Evolutionary conservation across 2,888 invertebrate species (phyloP).

Genomic region (Cryptus viduatorius): DNA sequence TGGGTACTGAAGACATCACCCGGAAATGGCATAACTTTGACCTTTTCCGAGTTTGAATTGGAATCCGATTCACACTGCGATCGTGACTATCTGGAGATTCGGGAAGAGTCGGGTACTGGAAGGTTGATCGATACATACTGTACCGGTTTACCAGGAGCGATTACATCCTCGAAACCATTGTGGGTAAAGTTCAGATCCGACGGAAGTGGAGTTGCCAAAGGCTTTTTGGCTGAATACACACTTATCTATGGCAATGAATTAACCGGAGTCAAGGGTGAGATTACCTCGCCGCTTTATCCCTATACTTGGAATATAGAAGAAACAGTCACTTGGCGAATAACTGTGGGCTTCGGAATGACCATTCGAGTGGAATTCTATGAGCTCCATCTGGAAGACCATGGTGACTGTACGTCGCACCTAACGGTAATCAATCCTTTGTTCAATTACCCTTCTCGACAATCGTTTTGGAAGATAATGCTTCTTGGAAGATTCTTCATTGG

Average conservation of each 20-base stretch:
- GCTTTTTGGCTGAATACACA: conserved; percentile 92
- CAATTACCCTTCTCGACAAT: background rate
- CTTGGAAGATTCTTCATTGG: too few relatives aligned
- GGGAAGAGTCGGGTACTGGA: conserved; percentile 89
- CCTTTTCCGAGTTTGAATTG: conserved; percentile 90
- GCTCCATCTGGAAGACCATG: conserved; percentile 83
- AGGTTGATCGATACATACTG: conserved; percentile 91
- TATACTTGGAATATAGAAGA: conserved; percentile 83
- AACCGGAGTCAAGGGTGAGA: conserved; percentile 88
- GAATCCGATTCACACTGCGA: conserved; percentile 91
- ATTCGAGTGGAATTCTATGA: conserved; percentile 87
- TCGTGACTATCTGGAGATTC: conserved; percentile 94
- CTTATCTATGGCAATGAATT: conserved; percentile 90
- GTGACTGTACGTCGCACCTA: conserved; percentile 65
- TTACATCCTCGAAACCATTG: conserved; percentile 87
- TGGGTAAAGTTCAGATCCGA: conserved; percentile 93
- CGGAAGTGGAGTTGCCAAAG: conserved; percentile 87
- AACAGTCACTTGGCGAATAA: conserved; percentile 90
- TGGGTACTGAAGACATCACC: conserved; percentile 90
- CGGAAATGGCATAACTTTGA: conserved; percentile 90
- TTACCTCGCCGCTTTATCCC: conserved; percentile 94
- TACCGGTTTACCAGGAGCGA: conserved; percentile 86
- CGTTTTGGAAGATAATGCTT: too few relatives aligned
- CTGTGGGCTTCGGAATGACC: conserved; percentile 86
- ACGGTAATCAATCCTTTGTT: conserved; percentile 52